Base-by-base conservation (phyloP, 2,888 invertebrate species). In the Drosophila longiperda region DNA sequence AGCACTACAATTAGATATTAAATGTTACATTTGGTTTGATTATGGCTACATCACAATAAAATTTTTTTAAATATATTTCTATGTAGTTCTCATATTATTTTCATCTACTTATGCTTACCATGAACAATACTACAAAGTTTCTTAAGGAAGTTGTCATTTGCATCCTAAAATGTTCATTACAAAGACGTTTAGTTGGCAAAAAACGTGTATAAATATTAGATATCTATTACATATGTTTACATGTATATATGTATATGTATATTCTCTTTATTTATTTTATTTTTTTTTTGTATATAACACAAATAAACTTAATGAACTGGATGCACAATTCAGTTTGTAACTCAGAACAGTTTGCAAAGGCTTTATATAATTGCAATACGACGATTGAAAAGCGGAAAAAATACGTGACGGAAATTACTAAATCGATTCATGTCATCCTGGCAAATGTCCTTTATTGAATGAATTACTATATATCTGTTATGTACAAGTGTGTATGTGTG, bases 361-460 rank as follows among this genome's bases (percentile, higher is more conserved):
- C 50, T 55, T 52, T 60, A 61, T 70, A 50, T 70, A 60, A 70
- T 61, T 49, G 66, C n/a, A 66, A 52, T 50, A 32, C 58, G 62
- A 60, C 53, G 62, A 59, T 70, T 55, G 42, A 61, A 45, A 66
- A 61, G 62, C 60, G 70, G 66, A 66, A 68, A 69, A 74, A 72
- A 80, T 78, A 67, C 64, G 67, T 52, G 58, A 68, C 80, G 81
- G 83, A 82, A 82, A 83, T 83, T 82, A 74, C 81, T 77, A 82
- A 82, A 82, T 82, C 83, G 81, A 82, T 82, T 83, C 72, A 66
- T 80, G 77, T 65, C 59, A 63, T 70, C 45, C 60, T 54, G 64
- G 62, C 63, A 70, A 34, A 45, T 42, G 36, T n/a, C 53, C 12
- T 61, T 60, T 34, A 34, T 58, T 49, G n/a, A 63, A 48, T 63